Percentiles rank a stretch among this genome's conserved stretches.
Conservation (phyloP, 64 coral and sea anemone species). For the Catalaphyllia jardinei region DNA sequence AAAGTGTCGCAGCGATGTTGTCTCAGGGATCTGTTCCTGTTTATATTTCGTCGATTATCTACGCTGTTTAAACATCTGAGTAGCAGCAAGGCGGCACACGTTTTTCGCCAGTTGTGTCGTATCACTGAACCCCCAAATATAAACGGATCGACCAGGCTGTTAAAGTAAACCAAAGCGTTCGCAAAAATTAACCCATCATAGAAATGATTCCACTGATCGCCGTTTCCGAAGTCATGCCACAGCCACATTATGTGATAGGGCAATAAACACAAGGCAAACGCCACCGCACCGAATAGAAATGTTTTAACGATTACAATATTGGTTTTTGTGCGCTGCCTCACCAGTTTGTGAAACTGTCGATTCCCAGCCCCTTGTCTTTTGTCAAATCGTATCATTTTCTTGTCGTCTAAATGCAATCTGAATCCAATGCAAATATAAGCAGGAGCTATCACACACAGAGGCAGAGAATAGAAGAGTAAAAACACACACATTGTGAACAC, state of each 20-base stretch:
- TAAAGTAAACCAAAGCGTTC: conserved; percentile 71
- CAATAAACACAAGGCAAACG: conserved; percentile 73
- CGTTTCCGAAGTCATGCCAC: conserved; percentile 78
- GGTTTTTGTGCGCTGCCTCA: conserved; percentile 37
- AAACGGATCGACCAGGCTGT: conserved; percentile 86
- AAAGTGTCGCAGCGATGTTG: background rate
- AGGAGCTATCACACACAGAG: conserved; percentile 56
- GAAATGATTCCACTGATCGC: conserved; percentile 28
- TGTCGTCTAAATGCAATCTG: conserved; percentile 58
- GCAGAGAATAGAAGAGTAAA: conserved; percentile 58
- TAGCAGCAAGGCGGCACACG: background rate
- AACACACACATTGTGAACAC: conserved; percentile 67
- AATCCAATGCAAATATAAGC: conserved; percentile 63
- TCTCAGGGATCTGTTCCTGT: background rate
- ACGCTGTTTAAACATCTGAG: background rate
- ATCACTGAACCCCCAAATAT: conserved; percentile 65
- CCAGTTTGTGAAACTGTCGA: conserved; percentile 30
- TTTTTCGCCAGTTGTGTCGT: conserved; percentile 16
- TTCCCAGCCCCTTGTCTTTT: conserved; percentile 1
- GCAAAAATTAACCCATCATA: conserved; percentile 60
- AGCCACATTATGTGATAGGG: conserved; percentile 89
- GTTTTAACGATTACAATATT: conserved; percentile 77
- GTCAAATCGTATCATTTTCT: conserved; percentile 59
- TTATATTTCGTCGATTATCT: background rate
- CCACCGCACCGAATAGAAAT: conserved; percentile 66